Evolutionary conservation across 1,140 invertebrate genomes (phyloP), one percentile per base, ranked within the genome.

Genomic region (Sycobia sp.): DNA sequence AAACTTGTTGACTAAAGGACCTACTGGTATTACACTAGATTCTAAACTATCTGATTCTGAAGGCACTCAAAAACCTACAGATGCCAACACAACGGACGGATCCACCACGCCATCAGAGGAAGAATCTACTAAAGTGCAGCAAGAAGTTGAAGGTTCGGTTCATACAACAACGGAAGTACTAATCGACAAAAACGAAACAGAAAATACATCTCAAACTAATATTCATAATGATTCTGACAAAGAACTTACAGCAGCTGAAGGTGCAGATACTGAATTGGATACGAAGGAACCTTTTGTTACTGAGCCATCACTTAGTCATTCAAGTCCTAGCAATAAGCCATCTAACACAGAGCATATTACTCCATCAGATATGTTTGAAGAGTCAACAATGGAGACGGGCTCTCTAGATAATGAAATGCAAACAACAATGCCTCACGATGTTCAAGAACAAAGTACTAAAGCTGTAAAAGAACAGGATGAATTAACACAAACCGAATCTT

Each of bases 11-110:
- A n/a, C n/a, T n/a, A n/a, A n/a, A n/a, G n/a, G n/a, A n/a, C n/a
- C n/a, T n/a, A n/a, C n/a, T n/a, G n/a, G n/a, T n/a, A n/a, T n/a
- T n/a, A n/a, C n/a, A n/a, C n/a, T n/a, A n/a, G n/a, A n/a, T n/a
- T n/a, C n/a, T n/a, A 46, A 74, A 74, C 65, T 32, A 74, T 65
- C 54, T 70, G 71, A 54, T 16, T 22, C 67, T 41, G 32, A 41
- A 44, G 25, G 5, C 16, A 16, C 39, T 25, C 22, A 46, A 11
- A n/a, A 53, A 47, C 23, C 18, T 38, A 10, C 20, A 22, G 55
- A 65, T 20, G 13, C 9, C 3, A 46, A 32, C 11, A 38, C 38
- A n/a, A 18, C 23, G 4, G 27, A 18, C 47, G 9, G 32, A 34
- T 3, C 49, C 13, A 62, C 29, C 20, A 50, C 55, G n/a, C n/a